phyloP scores from a whole-genome alignment of 2,888 invertebrate genomes.

The Atrina japonica region DNA sequence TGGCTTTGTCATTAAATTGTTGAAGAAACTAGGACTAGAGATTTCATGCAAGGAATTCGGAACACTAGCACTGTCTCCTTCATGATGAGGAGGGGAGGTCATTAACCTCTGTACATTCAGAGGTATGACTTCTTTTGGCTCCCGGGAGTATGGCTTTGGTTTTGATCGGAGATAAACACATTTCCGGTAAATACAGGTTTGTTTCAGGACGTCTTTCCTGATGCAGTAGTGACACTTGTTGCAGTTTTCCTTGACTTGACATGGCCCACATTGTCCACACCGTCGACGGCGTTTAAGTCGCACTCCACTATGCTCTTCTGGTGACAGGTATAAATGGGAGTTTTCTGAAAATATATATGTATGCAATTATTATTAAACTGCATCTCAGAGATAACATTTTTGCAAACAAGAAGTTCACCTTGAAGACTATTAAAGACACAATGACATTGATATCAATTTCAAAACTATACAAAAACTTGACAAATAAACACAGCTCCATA shows the following conservation, averaged over 20 bases:
- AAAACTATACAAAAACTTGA: too few species aligned
- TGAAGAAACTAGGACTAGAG: neutral
- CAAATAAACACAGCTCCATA: too few species aligned
- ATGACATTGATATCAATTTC: too few species aligned
- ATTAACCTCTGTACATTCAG: conserved; percentile 1
- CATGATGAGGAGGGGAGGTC: conserved; percentile 10
- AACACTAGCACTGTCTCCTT: neutral
- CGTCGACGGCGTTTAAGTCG: conserved; percentile 69
- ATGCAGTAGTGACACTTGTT: conserved; percentile 74
- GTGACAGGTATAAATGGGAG: conserved; percentile 47
- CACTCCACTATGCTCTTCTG: conserved; percentile 53
- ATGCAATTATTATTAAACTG: too few species aligned
- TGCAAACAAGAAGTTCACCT: too few species aligned
- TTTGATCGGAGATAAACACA: conserved; percentile 72
- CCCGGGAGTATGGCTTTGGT: conserved; percentile 61
- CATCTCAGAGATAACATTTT: too few species aligned
- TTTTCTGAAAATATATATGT: conserved; percentile 26
- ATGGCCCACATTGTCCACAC: conserved; percentile 76
- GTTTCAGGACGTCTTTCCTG: conserved; percentile 72
- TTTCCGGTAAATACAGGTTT: conserved; percentile 75
- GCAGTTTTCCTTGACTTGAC: conserved; percentile 75
- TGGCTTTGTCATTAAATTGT: conserved; percentile 11
- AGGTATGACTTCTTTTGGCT: conserved; percentile 18
- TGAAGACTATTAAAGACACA: too few species aligned
- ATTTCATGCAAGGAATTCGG: conserved; percentile 13